These are phyloP conservation scores for Ranitomeya variabilis DNA, from an alignment of 2,113 vertebrate genomes.

Conservation along the genomic window DNA sequence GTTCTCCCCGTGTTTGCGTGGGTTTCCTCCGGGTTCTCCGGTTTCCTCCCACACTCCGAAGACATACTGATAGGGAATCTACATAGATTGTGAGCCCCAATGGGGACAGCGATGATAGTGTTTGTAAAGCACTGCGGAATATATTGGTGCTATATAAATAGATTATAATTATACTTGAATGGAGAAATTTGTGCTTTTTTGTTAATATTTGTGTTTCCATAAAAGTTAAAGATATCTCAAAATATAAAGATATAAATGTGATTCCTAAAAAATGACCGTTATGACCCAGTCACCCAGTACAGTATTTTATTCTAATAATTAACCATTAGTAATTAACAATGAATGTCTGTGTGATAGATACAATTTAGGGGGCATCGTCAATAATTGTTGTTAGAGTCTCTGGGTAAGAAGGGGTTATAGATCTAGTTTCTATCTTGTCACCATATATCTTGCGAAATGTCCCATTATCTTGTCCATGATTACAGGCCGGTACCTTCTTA, in stretches of 20 bases:
- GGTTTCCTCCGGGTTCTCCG: no score
- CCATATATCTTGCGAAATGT: slow-evolving; percentile 44
- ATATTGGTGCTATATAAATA: no score
- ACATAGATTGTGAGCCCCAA: no score
- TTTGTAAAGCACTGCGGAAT: no score
- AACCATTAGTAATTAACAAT: not conserved
- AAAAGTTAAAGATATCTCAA: not conserved
- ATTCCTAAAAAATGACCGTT: not conserved
- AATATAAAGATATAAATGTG: no score
- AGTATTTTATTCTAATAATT: not conserved
- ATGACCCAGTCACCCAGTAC: not conserved
- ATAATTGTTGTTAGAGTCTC: not conserved
- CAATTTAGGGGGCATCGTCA: not conserved
- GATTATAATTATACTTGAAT: not conserved
- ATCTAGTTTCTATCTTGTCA: slow-evolving; percentile 49
- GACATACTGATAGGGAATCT: no score
- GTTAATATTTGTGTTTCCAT: not conserved
- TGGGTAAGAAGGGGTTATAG: slow-evolving; percentile 22
- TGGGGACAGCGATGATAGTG: no score
- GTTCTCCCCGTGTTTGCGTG: no score
- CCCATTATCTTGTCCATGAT: slow-evolving; percentile 53
- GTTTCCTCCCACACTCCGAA: no score
- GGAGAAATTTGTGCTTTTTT: not conserved
- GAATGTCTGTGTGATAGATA: not conserved
- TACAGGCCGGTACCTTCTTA: slow-evolving; percentile 41